phyloP scores from a whole-genome alignment of 2,888 invertebrate genomes.

The Aphodius sticticus region DNA sequence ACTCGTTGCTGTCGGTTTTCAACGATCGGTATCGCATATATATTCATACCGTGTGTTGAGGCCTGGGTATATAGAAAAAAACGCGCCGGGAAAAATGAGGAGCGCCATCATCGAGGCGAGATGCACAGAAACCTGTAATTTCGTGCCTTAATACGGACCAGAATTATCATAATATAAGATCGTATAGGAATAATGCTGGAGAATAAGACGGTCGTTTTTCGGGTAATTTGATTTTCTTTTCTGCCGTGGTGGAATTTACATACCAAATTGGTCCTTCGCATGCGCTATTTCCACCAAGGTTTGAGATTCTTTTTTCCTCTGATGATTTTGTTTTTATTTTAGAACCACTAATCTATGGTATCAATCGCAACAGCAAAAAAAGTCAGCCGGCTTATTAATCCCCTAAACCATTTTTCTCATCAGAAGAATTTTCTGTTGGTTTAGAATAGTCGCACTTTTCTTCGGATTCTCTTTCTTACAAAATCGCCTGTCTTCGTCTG shows the following conservation, averaged over 20 bases:
- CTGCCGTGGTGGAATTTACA: not conserved
- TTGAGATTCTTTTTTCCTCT: not conserved
- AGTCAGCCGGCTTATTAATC: no score
- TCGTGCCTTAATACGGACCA: not conserved
- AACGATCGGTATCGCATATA: not conserved
- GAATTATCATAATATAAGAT: conserved; percentile 4
- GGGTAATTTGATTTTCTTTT: not conserved
- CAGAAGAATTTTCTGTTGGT: no score
- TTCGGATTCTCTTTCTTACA: no score
- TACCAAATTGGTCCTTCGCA: not conserved
- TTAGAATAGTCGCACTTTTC: no score
- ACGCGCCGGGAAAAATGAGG: not conserved
- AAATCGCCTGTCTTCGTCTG: no score
- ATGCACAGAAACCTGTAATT: conserved; percentile 4
- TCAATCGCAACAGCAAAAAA: not conserved
- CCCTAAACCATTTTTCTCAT: no score
- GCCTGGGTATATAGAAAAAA: not conserved
- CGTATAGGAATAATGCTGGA: not conserved
- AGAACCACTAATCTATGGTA: not conserved
- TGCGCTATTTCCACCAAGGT: not conserved
- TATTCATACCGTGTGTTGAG: not conserved
- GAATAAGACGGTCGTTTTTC: not conserved
- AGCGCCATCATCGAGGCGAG: not conserved
- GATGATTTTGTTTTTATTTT: not conserved
- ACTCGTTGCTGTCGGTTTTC: not conserved